Conservation (phyloP, 2,797 vertebrate species). For the Anguilla anguilla region DNA sequence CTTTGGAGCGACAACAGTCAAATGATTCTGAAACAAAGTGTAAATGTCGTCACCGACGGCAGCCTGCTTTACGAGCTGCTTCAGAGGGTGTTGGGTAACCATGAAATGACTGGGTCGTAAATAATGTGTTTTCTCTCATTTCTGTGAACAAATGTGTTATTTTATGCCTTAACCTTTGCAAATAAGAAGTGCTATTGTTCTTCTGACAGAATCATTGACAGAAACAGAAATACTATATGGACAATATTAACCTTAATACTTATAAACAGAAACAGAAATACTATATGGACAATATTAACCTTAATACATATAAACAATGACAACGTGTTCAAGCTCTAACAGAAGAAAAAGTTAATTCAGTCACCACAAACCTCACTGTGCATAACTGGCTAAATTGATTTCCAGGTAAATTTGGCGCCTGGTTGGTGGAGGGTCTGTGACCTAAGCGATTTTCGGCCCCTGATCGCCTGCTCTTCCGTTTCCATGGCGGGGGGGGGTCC, state of each 20-base stretch:
- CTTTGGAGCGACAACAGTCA: neutral
- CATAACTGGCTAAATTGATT: neutral
- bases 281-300: too few relatives aligned
- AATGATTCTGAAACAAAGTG: neutral
- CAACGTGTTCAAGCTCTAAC: neutral
- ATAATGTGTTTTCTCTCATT: neutral
- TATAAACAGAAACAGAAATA: too few relatives aligned
- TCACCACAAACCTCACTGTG: neutral
- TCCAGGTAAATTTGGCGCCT: too few relatives aligned
- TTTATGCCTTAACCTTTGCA: neutral
- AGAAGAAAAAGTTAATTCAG: neutral
- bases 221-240: neutral
- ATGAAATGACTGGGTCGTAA: neutral
- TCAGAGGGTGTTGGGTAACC: neutral
- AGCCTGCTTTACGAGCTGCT: neutral
- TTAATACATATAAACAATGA: neutral
- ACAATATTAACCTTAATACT: too few relatives aligned
- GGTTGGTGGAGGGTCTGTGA: too few relatives aligned
- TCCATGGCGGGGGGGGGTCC: neutral
- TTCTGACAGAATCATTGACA: neutral
- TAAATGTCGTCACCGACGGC: neutral
- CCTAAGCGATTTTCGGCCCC: neutral
- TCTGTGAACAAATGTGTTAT: neutral
- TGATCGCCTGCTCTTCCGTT: neutral
- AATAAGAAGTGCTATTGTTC: neutral